Evolutionary conservation across 2,113 vertebrate species (phyloP), one percentile per base, ranked within the genome.

Genomic region (Lota lota): DNA sequence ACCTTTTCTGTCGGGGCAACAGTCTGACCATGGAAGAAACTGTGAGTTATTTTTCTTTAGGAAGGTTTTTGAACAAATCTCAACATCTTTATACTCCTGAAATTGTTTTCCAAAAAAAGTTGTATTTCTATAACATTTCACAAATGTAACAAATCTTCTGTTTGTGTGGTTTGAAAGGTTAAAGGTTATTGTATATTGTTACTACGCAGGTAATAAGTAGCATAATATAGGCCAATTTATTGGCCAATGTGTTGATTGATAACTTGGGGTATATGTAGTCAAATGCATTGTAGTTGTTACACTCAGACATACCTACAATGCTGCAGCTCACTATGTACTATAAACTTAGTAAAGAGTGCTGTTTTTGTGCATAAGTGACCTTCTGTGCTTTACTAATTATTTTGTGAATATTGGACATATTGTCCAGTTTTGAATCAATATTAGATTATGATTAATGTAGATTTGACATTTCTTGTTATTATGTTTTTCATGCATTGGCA

Each of bases 301-400:
- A 87, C 73, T 57, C n/a, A 85, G 22, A 69, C 87, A 77, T 84
- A 85, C 79, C 62, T n/a, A 85, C 73, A 83, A 87, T 87, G 87
- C 88, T 90, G 88, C 85, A 89, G 75, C 68, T 84, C 66, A 81
- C 70, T 74, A 85, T 84, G 66, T 84, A 85, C 68, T 82, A 86
- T 82, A 79, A 78, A 81, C 65, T 73, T 88, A 85, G 76, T 85
- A 65, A 83, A 79, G 80, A 91, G 88, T 91, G 89, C 82, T 74
- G 84, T 90, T 88, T 90, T 76, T 87, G 86, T 91, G 82, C 88
- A 84, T 81, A 92, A 92, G 91, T 93, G 90, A 91, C 90, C 92
- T 93, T 93, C 88, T 85, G 79, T 92, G 82, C 85, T 89, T 83
- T 84, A 89, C 79, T 81, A 79, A 84, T 88, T 83, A 74, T 86